phyloP scores from a whole-genome alignment of 1,140 invertebrate species.

The Wiebesia pumilae region DNA sequence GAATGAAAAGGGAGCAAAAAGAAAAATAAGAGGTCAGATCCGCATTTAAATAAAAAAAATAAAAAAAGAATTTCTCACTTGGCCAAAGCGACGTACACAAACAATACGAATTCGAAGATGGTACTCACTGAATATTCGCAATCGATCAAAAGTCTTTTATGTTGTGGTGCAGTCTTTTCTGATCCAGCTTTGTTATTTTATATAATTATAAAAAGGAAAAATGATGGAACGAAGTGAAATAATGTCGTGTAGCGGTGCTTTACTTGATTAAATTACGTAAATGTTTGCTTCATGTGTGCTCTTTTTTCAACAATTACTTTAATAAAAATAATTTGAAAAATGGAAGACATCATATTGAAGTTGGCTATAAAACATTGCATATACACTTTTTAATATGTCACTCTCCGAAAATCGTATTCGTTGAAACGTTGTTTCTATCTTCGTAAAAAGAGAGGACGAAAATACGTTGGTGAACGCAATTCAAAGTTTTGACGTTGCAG shows the following conservation, averaged over 20 bases:
- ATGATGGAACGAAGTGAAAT: not conserved
- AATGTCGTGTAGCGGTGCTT: not conserved
- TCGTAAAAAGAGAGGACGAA: not conserved
- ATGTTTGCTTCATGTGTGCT: too few relatives aligned
- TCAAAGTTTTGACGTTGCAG: not conserved
- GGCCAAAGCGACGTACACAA: not conserved
- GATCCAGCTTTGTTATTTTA: not conserved
- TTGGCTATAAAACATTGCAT: not conserved
- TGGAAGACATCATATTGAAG: not conserved
- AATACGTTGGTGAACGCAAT: not conserved
- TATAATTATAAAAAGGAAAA: not conserved
- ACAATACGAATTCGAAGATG: not conserved
- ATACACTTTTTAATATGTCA: not conserved
- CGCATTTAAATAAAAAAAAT: slow-evolving; percentile 42
- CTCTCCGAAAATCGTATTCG: not conserved
- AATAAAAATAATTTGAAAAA: too few relatives aligned
- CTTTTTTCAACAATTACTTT: too few relatives aligned
- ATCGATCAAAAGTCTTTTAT: not conserved
- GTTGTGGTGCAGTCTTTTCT: not conserved
- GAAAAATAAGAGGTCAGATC: not conserved
- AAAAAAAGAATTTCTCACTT: slow-evolving; percentile 43
- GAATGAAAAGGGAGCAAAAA: not conserved
- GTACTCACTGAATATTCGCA: not conserved
- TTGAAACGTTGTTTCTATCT: not conserved
- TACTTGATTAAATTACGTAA: too few relatives aligned